Conservation (phyloP, 2,888 invertebrate genomes). For the Schizotus pectinicornis region DNA sequence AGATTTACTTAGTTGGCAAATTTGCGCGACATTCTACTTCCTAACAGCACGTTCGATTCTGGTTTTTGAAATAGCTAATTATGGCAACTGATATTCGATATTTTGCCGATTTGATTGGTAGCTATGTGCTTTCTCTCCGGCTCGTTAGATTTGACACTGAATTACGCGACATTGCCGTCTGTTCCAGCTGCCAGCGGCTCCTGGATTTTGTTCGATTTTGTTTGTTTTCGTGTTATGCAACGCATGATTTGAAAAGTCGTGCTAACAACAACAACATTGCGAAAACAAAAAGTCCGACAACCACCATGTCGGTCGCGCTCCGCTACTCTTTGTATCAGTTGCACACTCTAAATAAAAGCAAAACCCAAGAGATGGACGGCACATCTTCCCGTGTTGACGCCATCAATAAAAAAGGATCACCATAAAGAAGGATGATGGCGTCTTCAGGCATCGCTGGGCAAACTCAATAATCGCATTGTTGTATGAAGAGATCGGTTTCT, state of each 20-base stretch:
- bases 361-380: background rate
- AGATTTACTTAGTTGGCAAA: too few species aligned
- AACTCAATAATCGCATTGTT: background rate
- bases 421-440: background rate
- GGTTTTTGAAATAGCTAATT: too few species aligned
- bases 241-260: conserved; percentile 6
- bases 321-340: conserved; percentile 4
- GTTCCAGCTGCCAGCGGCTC: too few species aligned
- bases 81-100: too few species aligned
- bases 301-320: conserved; percentile 10
- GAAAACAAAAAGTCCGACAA: background rate
- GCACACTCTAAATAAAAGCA: background rate
- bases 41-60: too few species aligned
- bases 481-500: background rate
- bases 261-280: background rate
- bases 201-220: too few species aligned
- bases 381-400: background rate
- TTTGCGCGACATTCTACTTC: too few species aligned
- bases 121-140: too few species aligned
- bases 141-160: too few species aligned
- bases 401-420: conserved; percentile 1
- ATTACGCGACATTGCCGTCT: too few species aligned
- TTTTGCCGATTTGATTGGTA: too few species aligned
- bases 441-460: background rate
- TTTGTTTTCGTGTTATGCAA: background rate